Conservation (phyloP, 2,113 vertebrate genomes). For the Lanius collurio region DNA sequence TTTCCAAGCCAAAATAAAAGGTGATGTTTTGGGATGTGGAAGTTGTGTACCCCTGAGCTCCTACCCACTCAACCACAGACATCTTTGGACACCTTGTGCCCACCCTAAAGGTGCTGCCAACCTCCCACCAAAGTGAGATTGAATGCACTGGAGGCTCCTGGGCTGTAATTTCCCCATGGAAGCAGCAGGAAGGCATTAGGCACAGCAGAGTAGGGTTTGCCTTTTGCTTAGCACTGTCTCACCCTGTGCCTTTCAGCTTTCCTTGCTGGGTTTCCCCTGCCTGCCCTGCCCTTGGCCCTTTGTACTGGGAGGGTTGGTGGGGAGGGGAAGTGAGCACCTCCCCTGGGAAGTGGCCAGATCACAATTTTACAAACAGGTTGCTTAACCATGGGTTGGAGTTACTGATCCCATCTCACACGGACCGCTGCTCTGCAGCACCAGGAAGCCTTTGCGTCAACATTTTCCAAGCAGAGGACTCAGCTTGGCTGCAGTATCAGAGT, state of each 20-base stretch:
- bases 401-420: not conserved
- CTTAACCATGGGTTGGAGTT: not conserved
- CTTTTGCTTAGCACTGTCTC: not conserved
- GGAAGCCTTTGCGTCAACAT: rapidly evolving
- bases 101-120: not conserved
- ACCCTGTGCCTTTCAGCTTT: not conserved
- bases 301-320: not conserved
- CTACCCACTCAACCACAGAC: not conserved
- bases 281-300: not conserved
- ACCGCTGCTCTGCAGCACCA: not conserved
- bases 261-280: not conserved
- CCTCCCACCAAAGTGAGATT: not conserved
- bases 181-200: not conserved
- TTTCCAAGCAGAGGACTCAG: not conserved
- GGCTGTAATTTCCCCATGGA: not conserved
- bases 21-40: not conserved
- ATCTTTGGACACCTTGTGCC: not conserved
- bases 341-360: not conserved
- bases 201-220: not conserved
- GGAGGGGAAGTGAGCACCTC: not conserved
- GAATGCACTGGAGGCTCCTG: not conserved
- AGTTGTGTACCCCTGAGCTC: not conserved
- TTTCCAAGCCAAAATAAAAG: not conserved
- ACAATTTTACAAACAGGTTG: not conserved
- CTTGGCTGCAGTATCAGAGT: not conserved